Percentiles rank a stretch among this genome's conserved stretches.
These are phyloP conservation scores for Bombus vancouverensis DNA, from an alignment of 1,140 invertebrate genomes.

Conservation along the genomic window DNA sequence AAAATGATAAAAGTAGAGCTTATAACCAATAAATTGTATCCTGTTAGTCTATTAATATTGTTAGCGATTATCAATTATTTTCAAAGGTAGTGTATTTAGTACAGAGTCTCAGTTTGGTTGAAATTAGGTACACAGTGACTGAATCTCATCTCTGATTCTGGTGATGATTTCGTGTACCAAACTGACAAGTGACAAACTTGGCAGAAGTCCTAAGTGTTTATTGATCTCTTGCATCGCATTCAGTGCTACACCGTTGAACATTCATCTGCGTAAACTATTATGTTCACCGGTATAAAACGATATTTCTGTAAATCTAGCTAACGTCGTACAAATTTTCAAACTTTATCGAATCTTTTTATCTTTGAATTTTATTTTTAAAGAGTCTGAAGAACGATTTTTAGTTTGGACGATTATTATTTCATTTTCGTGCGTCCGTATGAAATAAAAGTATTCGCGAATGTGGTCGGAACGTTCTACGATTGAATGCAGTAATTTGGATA, in stretches of 20 bases:
- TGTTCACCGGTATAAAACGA: background rate
- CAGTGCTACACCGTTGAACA: background rate
- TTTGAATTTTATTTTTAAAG: background rate
- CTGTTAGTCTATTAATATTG: too few relatives aligned
- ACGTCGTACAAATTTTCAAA: background rate
- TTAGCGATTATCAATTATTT: too few relatives aligned
- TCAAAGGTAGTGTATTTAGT: too few relatives aligned
- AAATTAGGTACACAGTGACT: background rate
- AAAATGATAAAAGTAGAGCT: too few relatives aligned
- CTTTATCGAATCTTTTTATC: background rate
- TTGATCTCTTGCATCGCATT: background rate
- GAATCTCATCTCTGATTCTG: background rate
- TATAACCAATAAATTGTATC: too few relatives aligned
- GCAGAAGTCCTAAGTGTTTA: conserved; percentile 7
- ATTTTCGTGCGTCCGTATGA: too few relatives aligned
- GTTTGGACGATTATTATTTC: background rate
- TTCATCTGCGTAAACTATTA: too few relatives aligned
- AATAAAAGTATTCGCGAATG: too few relatives aligned
- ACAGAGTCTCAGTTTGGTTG: too few relatives aligned
- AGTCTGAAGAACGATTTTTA: background rate
- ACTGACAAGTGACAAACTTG: background rate
- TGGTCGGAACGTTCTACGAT: background rate
- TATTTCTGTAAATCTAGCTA: background rate
- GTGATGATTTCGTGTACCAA: background rate
- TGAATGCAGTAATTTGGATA: background rate